Evolutionary conservation across 2,113 vertebrate species (phyloP).

Genomic region (Lamprologus sp.): DNA sequence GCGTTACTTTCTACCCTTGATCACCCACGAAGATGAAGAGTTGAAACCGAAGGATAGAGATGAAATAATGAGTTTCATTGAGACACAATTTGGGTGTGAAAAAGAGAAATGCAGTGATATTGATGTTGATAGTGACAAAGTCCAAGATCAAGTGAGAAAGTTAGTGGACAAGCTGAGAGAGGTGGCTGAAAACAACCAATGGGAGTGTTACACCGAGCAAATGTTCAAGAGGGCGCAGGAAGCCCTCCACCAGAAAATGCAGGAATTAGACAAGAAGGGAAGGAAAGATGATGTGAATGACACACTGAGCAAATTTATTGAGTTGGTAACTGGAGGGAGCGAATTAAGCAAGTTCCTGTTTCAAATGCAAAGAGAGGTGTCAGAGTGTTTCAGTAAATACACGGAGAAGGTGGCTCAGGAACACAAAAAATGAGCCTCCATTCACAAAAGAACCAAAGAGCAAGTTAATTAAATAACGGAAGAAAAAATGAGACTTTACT

Average conservation of each 20-base stretch:
- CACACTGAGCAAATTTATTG: fast-evolving
- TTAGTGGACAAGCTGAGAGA: not conserved
- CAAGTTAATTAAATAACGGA: not conserved
- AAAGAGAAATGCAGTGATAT: not conserved
- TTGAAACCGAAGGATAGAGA: fast-evolving
- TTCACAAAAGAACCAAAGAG: fast-evolving
- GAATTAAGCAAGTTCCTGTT: not conserved
- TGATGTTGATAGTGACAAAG: fast-evolving
- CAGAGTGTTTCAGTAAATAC: fast-evolving
- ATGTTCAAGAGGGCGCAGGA: not conserved
- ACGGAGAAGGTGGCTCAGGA: not conserved
- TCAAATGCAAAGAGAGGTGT: fast-evolving
- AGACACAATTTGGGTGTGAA: not conserved
- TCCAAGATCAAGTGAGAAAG: not conserved
- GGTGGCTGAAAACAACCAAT: not conserved
- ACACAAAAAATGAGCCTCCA: not conserved
- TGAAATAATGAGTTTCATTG: not conserved
- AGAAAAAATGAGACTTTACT: not conserved
- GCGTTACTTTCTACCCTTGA: not conserved
- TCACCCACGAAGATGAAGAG: not conserved
- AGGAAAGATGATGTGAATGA: fast-evolving
- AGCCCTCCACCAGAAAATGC: fast-evolving
- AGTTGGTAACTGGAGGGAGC: not conserved
- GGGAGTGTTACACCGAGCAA: not conserved
- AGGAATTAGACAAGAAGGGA: not conserved